Percentiles rank a stretch among this genome's conserved stretches.
Evolutionary conservation across 2,888 invertebrate genomes (phyloP).

Genomic region (Diarsia mendica): DNA sequence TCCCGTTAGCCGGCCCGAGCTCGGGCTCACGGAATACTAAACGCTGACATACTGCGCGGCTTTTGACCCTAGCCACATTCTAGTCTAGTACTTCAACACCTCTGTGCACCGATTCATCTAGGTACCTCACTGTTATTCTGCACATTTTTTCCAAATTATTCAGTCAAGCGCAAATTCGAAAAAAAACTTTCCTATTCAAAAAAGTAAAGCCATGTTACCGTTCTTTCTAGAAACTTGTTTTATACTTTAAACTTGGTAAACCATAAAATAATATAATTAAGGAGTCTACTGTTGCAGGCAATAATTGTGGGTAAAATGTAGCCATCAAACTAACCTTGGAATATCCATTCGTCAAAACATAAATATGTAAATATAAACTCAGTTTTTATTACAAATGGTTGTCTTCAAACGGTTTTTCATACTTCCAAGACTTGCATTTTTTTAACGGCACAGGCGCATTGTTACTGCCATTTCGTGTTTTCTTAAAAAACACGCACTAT

Average conservation of each 20-base stretch:
- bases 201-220: slow-evolving; percentile 1
- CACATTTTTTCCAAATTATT: slow-evolving; percentile 35
- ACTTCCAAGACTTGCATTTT: slow-evolving; percentile 77
- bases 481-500: slow-evolving; percentile 68
- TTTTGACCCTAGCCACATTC: slow-evolving; percentile 90
- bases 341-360: slow-evolving; percentile 45
- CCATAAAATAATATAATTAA: slow-evolving; percentile 27
- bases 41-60: slow-evolving; percentile 90
- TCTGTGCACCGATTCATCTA: slow-evolving; percentile 79
- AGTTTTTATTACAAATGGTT: slow-evolving; percentile 51
- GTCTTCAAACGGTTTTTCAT: slow-evolving; percentile 61
- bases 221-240: slow-evolving; percentile 3
- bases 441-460: slow-evolving; percentile 67
- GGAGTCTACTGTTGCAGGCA: neutral
- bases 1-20: slow-evolving; percentile 88
- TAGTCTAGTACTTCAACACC: slow-evolving; percentile 87
- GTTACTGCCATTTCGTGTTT: slow-evolving; percentile 52
- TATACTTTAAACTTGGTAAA: slow-evolving; percentile 1
- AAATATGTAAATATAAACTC: slow-evolving; percentile 57
- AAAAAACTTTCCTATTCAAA: neutral
- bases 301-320: slow-evolving; percentile 30
- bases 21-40: slow-evolving; percentile 89
- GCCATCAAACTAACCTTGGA: slow-evolving; percentile 36
- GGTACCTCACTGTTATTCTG: slow-evolving; percentile 63
- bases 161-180: neutral